phyloP scores from a whole-genome alignment of 2,113 vertebrate genomes.

The Cnemophilus loriae region DNA sequence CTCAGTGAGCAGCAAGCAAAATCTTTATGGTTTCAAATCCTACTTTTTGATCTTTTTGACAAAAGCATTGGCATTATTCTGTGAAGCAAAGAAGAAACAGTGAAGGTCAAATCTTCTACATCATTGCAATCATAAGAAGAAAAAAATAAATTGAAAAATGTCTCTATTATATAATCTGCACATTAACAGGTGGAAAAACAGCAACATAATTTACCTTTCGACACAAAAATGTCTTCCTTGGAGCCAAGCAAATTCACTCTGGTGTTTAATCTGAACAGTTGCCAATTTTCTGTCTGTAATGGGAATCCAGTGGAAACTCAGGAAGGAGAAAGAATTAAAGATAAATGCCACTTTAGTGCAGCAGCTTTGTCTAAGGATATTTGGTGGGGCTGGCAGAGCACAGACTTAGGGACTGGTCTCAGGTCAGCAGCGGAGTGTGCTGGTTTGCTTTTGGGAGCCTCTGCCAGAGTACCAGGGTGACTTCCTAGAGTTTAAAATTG shows the following conservation, averaged over 20 bases:
- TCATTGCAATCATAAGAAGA: background rate
- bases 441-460: background rate
- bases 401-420: background rate
- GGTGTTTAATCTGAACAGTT: slow-evolving; percentile 64
- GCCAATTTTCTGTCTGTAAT: slow-evolving; percentile 58
- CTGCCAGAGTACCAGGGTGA: background rate
- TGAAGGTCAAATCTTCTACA: background rate
- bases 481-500: background rate
- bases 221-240: slow-evolving; percentile 45
- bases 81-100: background rate
- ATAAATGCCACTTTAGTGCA: slow-evolving; percentile 14
- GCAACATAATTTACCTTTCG: slow-evolving; percentile 50
- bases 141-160: slow-evolving; percentile 8
- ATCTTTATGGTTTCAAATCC: background rate
- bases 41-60: background rate
- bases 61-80: background rate
- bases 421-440: background rate
- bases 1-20: background rate
- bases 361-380: background rate
- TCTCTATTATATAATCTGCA: slow-evolving; percentile 42
- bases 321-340: slow-evolving; percentile 20
- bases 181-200: slow-evolving; percentile 64
- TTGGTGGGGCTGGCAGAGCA: background rate
- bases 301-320: slow-evolving; percentile 48
- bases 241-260: slow-evolving; percentile 51